phyloP scores from a whole-genome alignment of 2,113 vertebrate genomes.

The Ceyx cyanopectus region DNA sequence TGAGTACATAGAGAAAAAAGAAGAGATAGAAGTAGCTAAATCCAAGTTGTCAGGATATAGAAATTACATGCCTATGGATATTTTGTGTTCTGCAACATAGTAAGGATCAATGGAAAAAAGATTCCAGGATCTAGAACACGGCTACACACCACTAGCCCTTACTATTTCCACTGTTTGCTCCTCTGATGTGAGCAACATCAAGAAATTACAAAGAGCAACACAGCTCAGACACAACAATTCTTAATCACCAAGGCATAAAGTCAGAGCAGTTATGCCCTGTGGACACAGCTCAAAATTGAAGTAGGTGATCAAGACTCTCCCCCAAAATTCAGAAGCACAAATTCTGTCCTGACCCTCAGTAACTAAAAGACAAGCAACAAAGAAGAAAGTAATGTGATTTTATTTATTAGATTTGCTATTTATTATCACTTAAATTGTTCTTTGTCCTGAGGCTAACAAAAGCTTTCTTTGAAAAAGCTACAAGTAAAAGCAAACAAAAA shows the following conservation, averaged over 20 bases:
- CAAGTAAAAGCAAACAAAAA: neutral
- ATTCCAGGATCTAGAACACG: neutral
- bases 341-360: neutral
- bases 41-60: neutral
- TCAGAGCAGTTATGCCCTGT: neutral
- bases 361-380: neutral
- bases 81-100: neutral
- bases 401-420: neutral
- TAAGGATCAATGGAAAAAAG: neutral
- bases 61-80: fast-evolving
- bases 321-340: neutral
- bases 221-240: neutral
- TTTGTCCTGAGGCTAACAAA: neutral
- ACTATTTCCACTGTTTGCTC: neutral
- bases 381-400: neutral
- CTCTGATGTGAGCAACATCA: neutral
- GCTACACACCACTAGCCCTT: neutral
- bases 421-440: neutral
- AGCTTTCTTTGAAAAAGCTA: neutral
- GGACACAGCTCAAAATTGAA: neutral
- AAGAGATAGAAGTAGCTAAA: neutral
- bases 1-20: fast-evolving
- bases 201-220: neutral
- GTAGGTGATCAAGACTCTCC: neutral
- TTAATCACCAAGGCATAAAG: neutral